A percentile compares a stretch with the other conserved stretches of the same genome.
Conservation (phyloP, 2,797 vertebrate genomes). For the Orestias chungarensis region DNA sequence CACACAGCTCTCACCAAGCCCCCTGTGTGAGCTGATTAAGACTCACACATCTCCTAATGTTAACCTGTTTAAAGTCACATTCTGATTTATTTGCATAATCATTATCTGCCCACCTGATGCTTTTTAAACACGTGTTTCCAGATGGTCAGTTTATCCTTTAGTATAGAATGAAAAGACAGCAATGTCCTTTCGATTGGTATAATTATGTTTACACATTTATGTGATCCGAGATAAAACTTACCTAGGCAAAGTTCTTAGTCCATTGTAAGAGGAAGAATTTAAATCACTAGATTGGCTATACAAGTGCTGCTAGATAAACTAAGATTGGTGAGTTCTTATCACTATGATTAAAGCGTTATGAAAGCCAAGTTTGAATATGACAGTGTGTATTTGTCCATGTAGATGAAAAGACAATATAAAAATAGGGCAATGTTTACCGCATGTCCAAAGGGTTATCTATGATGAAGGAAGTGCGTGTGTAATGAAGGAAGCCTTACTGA, state of each 20-base stretch:
- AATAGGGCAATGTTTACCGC: slow-evolving; percentile 46
- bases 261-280: neutral
- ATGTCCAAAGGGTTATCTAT: slow-evolving; percentile 58
- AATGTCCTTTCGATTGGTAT: too few relatives aligned
- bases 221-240: neutral
- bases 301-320: neutral
- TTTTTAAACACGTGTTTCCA: neutral
- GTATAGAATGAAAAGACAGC: neutral
- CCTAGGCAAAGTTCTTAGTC: neutral
- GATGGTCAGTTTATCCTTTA: neutral
- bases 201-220: neutral
- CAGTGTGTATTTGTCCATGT: neutral
- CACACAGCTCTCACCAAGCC: neutral
- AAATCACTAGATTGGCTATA: neutral
- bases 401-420: slow-evolving; percentile 15
- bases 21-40: neutral
- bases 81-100: too few relatives aligned
- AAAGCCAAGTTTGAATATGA: neutral
- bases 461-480: slow-evolving; percentile 66
- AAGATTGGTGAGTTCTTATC: neutral
- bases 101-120: neutral
- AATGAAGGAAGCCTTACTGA: slow-evolving; percentile 69
- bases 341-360: neutral
- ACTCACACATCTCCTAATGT: neutral
- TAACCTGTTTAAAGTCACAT: neutral